A percentile compares a stretch with the other conserved stretches of the same genome.
Evolutionary conservation across 1,140 invertebrate genomes (phyloP).

Genomic region (Cydia splendana): DNA sequence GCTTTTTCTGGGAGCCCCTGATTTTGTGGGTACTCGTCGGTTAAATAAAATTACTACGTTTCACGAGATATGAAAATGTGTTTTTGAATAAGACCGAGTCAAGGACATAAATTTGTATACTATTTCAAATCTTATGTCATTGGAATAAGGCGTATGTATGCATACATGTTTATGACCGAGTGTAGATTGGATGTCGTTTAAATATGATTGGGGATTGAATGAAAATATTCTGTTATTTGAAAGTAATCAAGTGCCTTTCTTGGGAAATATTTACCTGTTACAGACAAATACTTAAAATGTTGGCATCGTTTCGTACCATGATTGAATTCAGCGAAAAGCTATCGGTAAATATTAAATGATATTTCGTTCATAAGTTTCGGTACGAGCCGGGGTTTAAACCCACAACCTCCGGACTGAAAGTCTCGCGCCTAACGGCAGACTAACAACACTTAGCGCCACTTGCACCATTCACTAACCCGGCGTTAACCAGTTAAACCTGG

Average conservation of each 20-base stretch:
- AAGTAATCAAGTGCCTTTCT: neutral
- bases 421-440: too few relatives aligned
- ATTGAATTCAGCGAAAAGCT: too few relatives aligned
- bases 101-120: neutral
- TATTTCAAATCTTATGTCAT: neutral
- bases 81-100: constrained; percentile 20
- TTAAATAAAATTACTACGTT: constrained; percentile 27
- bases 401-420: too few relatives aligned
- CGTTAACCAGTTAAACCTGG: too few relatives aligned
- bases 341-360: too few relatives aligned
- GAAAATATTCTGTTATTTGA: neutral
- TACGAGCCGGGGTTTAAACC: too few relatives aligned
- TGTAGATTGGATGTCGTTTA: neutral
- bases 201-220: neutral
- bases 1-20: constrained; percentile 22
- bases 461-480: too few relatives aligned
- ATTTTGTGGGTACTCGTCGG: constrained; percentile 23
- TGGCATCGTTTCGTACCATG: too few relatives aligned
- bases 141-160: neutral
- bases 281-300: too few relatives aligned
- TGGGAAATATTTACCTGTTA: neutral
- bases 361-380: too few relatives aligned
- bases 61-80: constrained; percentile 26
- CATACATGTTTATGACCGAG: neutral
- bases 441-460: too few relatives aligned